Conservation (phyloP, 53 echinoderm and acorn worm species). For the Pentamera pediparva region DNA sequence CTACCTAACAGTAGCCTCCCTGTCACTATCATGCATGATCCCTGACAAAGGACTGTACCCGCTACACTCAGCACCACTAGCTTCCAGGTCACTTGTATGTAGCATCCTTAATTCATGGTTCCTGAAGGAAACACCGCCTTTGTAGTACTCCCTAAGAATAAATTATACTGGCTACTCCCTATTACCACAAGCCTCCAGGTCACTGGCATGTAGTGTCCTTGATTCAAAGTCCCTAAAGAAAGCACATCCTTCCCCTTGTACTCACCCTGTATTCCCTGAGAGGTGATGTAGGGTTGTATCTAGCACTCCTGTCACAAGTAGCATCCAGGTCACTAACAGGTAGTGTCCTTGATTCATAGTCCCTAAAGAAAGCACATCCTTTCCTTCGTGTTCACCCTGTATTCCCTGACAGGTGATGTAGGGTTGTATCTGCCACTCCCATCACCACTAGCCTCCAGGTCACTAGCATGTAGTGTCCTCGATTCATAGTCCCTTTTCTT, state of each 20-base stretch:
- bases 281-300: slow-evolving; percentile 67
- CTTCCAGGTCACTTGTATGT: slow-evolving; percentile 56
- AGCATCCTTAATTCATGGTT: slow-evolving; percentile 25
- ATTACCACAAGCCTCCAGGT: slow-evolving; percentile 34
- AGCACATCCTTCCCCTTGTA: too few species aligned
- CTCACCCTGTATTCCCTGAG: slow-evolving; percentile 58
- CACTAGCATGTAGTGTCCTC: slow-evolving; percentile 60
- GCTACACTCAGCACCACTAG: background rate
- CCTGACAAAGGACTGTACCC: slow-evolving; percentile 54
- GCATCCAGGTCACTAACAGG: slow-evolving; percentile 62
- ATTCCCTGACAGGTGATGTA: slow-evolving; percentile 59
- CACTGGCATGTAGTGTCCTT: slow-evolving; percentile 55
- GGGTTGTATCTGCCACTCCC: slow-evolving; percentile 40
- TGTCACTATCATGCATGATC: slow-evolving; percentile 55
- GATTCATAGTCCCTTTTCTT: slow-evolving; percentile 3
- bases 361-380: too few species aligned
- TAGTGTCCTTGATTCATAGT: slow-evolving; percentile 33
- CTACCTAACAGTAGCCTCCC: slow-evolving; percentile 36
- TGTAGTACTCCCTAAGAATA: slow-evolving; percentile 48
- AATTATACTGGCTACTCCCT: slow-evolving; percentile 43
- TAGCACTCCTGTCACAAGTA: background rate
- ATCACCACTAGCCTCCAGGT: slow-evolving; percentile 41
- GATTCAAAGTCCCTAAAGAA: background rate
- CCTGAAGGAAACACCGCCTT: too few species aligned
- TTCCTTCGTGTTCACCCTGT: too few species aligned